A percentile compares a stretch with the other conserved stretches of the same genome.
These are phyloP conservation scores for Oegoconia quadripuncta DNA, from an alignment of 2,888 invertebrate genomes.

Conservation along the genomic window DNA sequence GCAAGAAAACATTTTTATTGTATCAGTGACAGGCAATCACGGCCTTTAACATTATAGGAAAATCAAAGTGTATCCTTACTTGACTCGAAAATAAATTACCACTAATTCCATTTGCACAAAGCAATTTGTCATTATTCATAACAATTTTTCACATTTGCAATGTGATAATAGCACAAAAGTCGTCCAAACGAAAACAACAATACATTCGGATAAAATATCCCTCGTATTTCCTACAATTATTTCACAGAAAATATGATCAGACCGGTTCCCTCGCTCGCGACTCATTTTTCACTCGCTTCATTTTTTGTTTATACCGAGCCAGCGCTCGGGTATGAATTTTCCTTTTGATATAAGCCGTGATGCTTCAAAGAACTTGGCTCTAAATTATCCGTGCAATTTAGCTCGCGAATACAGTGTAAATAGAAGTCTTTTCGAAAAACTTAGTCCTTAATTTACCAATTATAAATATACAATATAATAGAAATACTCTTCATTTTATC, in stretches of 20 bases:
- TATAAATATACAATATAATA: too few relatives aligned
- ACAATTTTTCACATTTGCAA: not conserved
- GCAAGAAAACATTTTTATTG: too few relatives aligned
- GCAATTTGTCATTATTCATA: too few relatives aligned
- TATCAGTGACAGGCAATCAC: too few relatives aligned
- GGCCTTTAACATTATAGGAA: not conserved
- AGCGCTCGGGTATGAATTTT: constrained; percentile 16
- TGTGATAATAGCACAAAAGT: not conserved
- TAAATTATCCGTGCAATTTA: constrained; percentile 6
- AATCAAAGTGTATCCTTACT: not conserved
- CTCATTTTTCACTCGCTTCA: constrained; percentile 33
- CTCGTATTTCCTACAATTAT: constrained; percentile 34
- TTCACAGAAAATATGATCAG: constrained; percentile 33
- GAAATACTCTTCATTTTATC: too few relatives aligned
- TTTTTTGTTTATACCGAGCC: constrained; percentile 29
- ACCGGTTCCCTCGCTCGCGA: constrained; percentile 17
- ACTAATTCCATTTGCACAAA: too few relatives aligned
- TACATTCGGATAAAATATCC: constrained; percentile 24
- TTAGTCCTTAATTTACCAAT: too few relatives aligned
- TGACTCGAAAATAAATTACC: not conserved
- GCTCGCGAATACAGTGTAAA: constrained; percentile 3
- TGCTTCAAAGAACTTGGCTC: constrained; percentile 11
- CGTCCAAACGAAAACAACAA: not conserved
- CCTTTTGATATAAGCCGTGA: constrained; percentile 20
- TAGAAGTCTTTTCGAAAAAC: constrained; percentile 1